Evolutionary conservation across 2,113 vertebrate species (phyloP).

Genomic region (Laticauda colubrina): DNA sequence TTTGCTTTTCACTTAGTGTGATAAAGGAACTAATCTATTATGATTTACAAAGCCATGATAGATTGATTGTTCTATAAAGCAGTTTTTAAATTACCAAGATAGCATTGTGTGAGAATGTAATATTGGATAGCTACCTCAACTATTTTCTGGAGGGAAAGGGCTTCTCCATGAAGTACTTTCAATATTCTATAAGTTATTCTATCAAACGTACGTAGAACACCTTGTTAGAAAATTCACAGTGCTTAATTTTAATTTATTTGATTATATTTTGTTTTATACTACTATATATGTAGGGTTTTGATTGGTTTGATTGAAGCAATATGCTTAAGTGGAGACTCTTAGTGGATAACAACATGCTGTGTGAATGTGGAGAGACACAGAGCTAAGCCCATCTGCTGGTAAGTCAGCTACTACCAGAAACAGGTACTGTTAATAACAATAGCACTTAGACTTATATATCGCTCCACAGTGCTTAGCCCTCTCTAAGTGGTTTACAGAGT

Average conservation of each 20-base stretch:
- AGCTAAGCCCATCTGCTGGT: not conserved
- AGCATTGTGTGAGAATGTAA: not conserved
- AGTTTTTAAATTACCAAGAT: not conserved
- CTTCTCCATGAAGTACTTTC: not conserved
- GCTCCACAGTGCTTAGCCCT: too few species aligned
- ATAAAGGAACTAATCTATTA: not conserved
- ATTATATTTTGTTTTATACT: not conserved
- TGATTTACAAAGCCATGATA: not conserved
- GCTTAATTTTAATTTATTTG: not conserved
- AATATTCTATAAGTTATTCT: not conserved
- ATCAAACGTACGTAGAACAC: not conserved
- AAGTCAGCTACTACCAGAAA: not conserved
- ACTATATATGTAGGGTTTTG: not conserved
- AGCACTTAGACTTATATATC: too few species aligned
- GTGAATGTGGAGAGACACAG: not conserved
- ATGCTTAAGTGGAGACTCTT: not conserved
- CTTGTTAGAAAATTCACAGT: not conserved
- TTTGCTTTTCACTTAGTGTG: not conserved
- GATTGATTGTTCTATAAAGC: not conserved
- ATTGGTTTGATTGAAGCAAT: not conserved
- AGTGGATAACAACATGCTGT: not conserved
- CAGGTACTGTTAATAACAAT: not conserved
- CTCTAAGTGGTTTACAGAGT: too few species aligned
- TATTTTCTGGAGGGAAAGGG: not conserved
- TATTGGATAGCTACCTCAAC: not conserved